phyloP scores from a whole-genome alignment of 37 sponge, comb jelly and placozoan species.

The Halichondria panicea region DNA sequence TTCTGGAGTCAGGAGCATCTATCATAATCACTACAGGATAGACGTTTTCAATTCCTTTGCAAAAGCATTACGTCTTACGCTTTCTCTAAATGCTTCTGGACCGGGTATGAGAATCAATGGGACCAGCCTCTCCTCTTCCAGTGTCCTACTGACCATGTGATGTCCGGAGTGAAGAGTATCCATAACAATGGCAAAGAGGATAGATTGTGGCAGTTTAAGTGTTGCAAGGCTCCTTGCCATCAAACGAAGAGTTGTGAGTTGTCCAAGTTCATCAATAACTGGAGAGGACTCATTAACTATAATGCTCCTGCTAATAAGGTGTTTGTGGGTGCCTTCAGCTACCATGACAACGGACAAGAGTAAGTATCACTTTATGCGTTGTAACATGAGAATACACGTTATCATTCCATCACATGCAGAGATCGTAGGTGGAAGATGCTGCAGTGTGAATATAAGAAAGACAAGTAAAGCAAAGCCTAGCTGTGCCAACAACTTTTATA shows the following conservation, averaged over 20 bases:
- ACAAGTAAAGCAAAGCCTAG: too few species aligned
- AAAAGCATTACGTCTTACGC: too few species aligned
- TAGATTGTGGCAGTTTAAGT: not conserved
- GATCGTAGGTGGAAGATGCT: too few species aligned
- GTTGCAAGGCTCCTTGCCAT: not conserved
- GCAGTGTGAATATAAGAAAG: too few species aligned
- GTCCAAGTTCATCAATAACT: not conserved
- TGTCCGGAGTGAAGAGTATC: not conserved
- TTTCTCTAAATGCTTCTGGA: slow-evolving; percentile 1
- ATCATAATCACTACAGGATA: too few species aligned
- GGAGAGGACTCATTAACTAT: not conserved
- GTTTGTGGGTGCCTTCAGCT: not conserved
- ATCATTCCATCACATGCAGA: too few species aligned
- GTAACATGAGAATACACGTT: too few species aligned
- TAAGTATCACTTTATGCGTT: too few species aligned
- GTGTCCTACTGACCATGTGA: not conserved
- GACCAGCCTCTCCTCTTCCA: not conserved
- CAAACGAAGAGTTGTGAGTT: not conserved
- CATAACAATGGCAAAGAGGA: not conserved
- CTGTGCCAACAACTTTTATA: too few species aligned
- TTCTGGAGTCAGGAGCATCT: too few species aligned
- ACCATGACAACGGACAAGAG: not conserved
- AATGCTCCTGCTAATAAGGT: not conserved
- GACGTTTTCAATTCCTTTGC: too few species aligned
- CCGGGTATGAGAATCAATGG: not conserved